Conservation (phyloP, 1,140 invertebrate genomes). For the Globodera rostochiensis region DNA sequence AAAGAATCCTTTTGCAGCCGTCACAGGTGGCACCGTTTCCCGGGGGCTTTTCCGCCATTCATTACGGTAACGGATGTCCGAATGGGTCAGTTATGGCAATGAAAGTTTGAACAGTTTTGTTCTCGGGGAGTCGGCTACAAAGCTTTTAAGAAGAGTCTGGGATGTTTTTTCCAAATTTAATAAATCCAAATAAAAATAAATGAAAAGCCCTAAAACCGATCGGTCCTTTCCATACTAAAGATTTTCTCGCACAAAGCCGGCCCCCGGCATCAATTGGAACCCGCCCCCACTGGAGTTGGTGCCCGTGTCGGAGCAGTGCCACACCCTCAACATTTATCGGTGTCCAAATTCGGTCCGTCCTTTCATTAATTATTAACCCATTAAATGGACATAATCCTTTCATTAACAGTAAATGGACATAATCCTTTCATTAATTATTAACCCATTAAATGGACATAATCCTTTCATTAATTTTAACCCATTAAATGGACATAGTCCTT, state of each 20-base stretch:
- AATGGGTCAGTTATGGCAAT: constrained; percentile 22
- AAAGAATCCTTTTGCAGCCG: constrained; percentile 20
- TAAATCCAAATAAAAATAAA: not conserved
- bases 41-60: constrained; percentile 25
- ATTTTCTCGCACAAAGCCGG: constrained; percentile 15
- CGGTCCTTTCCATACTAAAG: not conserved
- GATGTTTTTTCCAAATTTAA: no score
- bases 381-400: not conserved
- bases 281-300: constrained; percentile 21
- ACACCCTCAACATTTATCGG: constrained; percentile 35
- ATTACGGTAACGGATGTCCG: constrained; percentile 30
- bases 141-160: no score
- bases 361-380: not conserved
- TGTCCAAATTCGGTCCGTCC: constrained; percentile 1
- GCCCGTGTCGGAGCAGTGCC: constrained; percentile 23
- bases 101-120: no score
- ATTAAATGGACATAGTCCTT: no score
- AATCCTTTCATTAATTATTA: not conserved
- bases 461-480: not conserved
- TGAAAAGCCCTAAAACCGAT: not conserved
- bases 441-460: no score
- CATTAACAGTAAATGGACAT: no score
- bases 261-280: constrained; percentile 24
- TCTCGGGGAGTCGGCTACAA: no score
- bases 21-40: constrained; percentile 21